phyloP scores from a whole-genome alignment of 2,113 vertebrate genomes.

The Phrynosoma blainvillii region DNA sequence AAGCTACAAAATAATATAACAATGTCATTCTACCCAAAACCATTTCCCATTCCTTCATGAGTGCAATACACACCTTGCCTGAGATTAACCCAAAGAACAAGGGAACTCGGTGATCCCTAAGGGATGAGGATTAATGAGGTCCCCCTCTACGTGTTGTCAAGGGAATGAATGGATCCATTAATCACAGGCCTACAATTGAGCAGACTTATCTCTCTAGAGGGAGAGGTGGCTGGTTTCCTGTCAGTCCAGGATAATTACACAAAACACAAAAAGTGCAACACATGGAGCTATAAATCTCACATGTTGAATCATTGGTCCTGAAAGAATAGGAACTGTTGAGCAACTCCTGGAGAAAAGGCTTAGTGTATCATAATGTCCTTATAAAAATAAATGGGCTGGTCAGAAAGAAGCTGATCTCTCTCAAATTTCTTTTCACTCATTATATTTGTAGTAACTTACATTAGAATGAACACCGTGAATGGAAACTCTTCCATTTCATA shows the following conservation, averaged over 20 bases:
- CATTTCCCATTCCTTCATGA: background rate
- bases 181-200: background rate
- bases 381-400: background rate
- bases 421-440: background rate
- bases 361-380: background rate
- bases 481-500: background rate
- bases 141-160: background rate
- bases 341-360: background rate
- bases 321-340: background rate
- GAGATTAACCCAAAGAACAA: conserved; percentile 1
- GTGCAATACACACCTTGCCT: background rate
- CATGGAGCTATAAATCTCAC: conserved; percentile 1
- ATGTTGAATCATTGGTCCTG: conserved; percentile 9
- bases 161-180: background rate
- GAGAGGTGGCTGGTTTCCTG: background rate
- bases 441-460: background rate
- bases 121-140: background rate
- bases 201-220: background rate
- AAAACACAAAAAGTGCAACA: conserved; percentile 3
- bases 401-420: background rate
- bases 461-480: background rate
- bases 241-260: background rate
- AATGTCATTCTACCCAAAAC: background rate
- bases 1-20: background rate
- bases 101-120: background rate